These are phyloP conservation scores for Eurystomus glaucurus DNA, from an alignment of 2,797 vertebrate genomes.

Conservation along the genomic window DNA sequence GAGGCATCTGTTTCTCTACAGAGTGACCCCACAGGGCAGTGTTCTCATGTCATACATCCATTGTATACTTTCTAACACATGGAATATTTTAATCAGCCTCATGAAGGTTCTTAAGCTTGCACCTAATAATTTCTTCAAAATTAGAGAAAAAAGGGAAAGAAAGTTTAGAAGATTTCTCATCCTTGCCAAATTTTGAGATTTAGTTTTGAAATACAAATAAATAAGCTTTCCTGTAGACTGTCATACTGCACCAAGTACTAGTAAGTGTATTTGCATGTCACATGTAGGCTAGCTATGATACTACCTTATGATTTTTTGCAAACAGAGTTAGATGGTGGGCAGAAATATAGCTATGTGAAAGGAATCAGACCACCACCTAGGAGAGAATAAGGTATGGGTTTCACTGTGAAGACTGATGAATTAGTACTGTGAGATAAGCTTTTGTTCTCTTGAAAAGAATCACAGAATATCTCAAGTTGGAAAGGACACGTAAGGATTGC, in stretches of 20 bases:
- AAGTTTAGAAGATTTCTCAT: not conserved
- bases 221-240: not conserved
- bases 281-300: not conserved
- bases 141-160: not conserved
- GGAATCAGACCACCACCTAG: not conserved
- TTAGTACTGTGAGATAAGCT: not conserved
- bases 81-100: not conserved
- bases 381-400: not conserved
- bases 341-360: not conserved
- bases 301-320: not conserved
- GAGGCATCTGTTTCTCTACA: not conserved
- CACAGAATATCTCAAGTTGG: not conserved
- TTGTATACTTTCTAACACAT: not conserved
- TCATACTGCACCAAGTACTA: not conserved
- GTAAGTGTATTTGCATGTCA: not conserved
- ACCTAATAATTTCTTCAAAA: not conserved
- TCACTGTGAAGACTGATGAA: not conserved
- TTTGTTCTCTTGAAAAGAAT: not conserved
- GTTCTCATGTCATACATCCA: not conserved
- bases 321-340: not conserved
- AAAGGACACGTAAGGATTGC: not conserved
- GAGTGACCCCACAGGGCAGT: not conserved
- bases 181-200: not conserved
- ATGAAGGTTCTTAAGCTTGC: not conserved
- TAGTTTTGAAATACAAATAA: not conserved